Evolutionary conservation across 2,797 vertebrate species (phyloP), one percentile per base, ranked within the genome.

Genomic region (Anguilla megastoma): DNA sequence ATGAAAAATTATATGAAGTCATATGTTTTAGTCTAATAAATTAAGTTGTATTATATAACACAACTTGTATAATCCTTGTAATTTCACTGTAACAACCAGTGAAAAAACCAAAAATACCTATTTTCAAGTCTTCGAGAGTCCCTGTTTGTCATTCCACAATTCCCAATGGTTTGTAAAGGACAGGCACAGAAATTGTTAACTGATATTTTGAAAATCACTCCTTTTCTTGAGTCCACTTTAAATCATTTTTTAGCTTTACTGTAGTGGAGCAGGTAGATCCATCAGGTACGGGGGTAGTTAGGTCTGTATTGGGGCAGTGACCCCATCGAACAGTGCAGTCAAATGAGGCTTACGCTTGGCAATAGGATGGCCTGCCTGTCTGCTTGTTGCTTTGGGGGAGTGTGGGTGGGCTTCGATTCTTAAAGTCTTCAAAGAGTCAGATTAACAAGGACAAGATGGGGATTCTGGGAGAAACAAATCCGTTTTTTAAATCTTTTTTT

Each of bases 21-120:
- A 71, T 45, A 45, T 71, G 27, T 30, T 71, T 1, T 12, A 71
- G 69, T 30, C 10, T 71, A 30, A 71, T 66, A 66, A 6, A n/a
- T 24, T 71, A 30, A 8, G 3, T 86, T 8, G 33, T 63, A n/a
- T 63, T 88, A 24, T 6, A 85, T 80, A 41, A 41, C 33, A 3
- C 33, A 36, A 76, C 84, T 66, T 79, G 41, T 74, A 8, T 74
- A 74, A 33, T 36, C 33, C 85, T 80, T 50, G 30, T 56, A 5
- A 1, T 84, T 88, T 74, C 74, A 86, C 71, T 80, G 45, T 63
- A 86, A 8, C 50, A 86, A 27, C 48, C 16, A 45, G 41, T 33
- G 5, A 21, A 91, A 90, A 84, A 91, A 92, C 91, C 89, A 92
- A 92, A 95, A 95, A 94, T 94, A 92, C 93, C 94, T 95, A 93